Evolutionary conservation across 2,113 vertebrate genomes (phyloP).

Genomic region (Epinephelus lanceolatus): DNA sequence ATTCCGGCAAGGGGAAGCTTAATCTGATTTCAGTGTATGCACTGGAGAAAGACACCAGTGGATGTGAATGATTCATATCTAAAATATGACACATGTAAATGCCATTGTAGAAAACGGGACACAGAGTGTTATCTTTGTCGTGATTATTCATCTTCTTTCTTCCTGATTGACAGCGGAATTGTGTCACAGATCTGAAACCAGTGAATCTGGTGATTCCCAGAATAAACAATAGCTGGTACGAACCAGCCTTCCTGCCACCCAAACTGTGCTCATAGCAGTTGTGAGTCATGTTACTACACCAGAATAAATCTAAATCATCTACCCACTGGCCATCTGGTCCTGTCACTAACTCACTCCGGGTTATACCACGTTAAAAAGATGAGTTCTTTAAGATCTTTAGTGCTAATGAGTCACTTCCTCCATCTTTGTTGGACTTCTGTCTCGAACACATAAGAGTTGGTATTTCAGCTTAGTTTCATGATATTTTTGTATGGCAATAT

Average conservation of each 20-base stretch:
- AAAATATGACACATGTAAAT: constrained; percentile 3
- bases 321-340: constrained; percentile 40
- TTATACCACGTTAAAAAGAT: neutral
- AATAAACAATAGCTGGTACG: neutral
- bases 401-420: neutral
- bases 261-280: neutral
- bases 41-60: neutral
- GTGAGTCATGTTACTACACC: constrained; percentile 3
- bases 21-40: neutral
- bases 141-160: neutral
- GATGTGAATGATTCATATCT: constrained; percentile 7
- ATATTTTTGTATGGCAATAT: no score
- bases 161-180: constrained; percentile 9
- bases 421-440: neutral
- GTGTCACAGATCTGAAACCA: constrained; percentile 22
- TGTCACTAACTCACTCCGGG: constrained; percentile 14
- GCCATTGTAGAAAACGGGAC: neutral
- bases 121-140: neutral
- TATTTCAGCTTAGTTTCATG: neutral
- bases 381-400: neutral
- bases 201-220: neutral
- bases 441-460: neutral
- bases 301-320: constrained; percentile 23
- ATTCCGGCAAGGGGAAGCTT: neutral
- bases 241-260: constrained; percentile 4